Percentiles rank a stretch among this genome's conserved stretches.
These are phyloP conservation scores for Platanista minor DNA, from an alignment of 2,113 vertebrate species.

Conservation along the genomic window DNA sequence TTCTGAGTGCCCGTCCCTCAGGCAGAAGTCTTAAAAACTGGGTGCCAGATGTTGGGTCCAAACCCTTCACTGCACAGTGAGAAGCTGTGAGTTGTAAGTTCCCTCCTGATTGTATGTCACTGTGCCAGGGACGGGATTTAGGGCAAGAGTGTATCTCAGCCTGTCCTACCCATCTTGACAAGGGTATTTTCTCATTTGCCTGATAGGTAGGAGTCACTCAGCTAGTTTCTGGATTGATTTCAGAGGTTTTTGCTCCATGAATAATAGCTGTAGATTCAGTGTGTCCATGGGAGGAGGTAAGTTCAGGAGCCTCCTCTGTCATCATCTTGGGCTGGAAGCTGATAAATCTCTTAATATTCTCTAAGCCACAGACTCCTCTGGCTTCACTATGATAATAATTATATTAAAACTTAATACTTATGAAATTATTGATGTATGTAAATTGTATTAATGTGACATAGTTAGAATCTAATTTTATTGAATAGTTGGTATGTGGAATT, in stretches of 20 bases:
- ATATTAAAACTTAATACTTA: background rate
- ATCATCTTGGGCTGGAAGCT: background rate
- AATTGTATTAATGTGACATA: background rate
- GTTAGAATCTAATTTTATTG: background rate
- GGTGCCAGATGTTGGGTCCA: background rate
- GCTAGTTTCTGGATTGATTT: background rate
- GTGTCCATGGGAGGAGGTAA: background rate
- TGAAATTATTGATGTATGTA: background rate
- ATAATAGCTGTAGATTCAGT: background rate
- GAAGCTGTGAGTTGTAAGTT: background rate
- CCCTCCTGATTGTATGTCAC: background rate
- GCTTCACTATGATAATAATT: background rate
- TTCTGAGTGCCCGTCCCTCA: background rate
- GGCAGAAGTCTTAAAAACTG: background rate
- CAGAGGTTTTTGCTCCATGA: background rate
- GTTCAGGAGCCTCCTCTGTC: background rate
- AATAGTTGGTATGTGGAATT: background rate
- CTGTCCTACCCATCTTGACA: background rate
- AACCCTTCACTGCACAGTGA: fast-evolving
- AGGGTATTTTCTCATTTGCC: background rate
- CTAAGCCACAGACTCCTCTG: background rate
- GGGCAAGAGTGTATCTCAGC: background rate
- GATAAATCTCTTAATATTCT: background rate
- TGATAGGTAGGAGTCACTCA: background rate
- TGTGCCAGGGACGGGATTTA: background rate